Conservation (phyloP, 2,797 vertebrate species). For the Gobio occitaniae region DNA sequence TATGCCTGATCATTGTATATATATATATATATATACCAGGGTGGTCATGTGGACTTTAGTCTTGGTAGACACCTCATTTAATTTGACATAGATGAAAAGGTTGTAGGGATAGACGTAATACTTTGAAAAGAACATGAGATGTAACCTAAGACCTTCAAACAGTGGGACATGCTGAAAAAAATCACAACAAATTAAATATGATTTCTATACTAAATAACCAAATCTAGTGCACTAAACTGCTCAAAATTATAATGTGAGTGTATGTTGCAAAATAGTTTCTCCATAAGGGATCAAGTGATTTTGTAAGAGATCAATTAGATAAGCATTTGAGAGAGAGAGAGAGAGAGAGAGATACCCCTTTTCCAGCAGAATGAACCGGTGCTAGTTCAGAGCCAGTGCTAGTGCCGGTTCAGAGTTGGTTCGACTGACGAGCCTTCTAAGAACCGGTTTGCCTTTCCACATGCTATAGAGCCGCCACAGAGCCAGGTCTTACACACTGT, state of each 20-base stretch:
- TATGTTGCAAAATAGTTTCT: constrained; percentile 1
- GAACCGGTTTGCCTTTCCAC: no score
- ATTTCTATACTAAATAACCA: not conserved
- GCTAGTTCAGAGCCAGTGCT: no score
- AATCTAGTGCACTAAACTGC: not conserved
- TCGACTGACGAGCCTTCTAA: no score
- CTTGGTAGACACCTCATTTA: not conserved
- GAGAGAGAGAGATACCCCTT: not conserved
- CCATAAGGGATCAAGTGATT: constrained; percentile 8
- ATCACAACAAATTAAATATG: not conserved
- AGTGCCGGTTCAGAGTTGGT: no score
- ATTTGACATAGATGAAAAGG: constrained; percentile 1
- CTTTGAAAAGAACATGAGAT: not conserved
- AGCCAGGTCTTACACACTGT: no score
- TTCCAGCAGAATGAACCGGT: no score
- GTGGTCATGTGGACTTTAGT: not conserved
- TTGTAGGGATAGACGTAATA: not conserved
- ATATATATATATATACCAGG: no score
- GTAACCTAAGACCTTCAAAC: not conserved
- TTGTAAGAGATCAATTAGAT: constrained; percentile 15
- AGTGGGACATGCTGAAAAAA: not conserved
- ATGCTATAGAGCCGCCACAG: no score
- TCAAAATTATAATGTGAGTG: not conserved
- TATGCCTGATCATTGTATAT: no score
- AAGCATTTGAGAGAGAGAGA: not conserved